Evolutionary conservation across 2,888 invertebrate genomes (phyloP).

Genomic region (Cerceris rybyensis): DNA sequence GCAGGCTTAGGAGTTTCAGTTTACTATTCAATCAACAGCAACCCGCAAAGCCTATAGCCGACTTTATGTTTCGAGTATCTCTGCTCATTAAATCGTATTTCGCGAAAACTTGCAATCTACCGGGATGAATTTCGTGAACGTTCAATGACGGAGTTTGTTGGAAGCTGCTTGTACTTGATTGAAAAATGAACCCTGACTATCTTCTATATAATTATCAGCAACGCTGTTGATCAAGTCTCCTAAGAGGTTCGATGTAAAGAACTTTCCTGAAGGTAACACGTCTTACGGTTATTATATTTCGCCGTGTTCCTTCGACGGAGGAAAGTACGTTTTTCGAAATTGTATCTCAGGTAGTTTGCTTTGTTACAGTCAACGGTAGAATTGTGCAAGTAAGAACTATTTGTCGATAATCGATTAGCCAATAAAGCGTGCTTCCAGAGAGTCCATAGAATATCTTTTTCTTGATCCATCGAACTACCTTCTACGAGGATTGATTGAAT

Average conservation of each 20-base stretch:
- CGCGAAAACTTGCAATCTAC: constrained; percentile 32
- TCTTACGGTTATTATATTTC: constrained; percentile 14
- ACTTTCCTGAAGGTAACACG: constrained; percentile 10
- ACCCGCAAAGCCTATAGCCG: constrained; percentile 42
- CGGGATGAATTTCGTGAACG: constrained; percentile 23
- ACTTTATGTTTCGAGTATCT: constrained; percentile 30
- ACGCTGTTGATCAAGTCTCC: background rate
- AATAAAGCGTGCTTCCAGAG: constrained; percentile 32
- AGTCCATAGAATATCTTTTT: background rate
- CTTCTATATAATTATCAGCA: background rate
- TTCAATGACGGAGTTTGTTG: too few species aligned
- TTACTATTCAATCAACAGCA: constrained; percentile 60
- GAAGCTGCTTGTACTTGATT: too few species aligned
- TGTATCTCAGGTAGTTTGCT: background rate
- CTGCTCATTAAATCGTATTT: constrained; percentile 45
- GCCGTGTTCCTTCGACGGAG: constrained; percentile 4
- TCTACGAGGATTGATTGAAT: constrained; percentile 7
- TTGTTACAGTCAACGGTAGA: background rate
- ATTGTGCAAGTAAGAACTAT: background rate
- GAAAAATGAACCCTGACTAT: background rate
- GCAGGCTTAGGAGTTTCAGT: constrained; percentile 59
- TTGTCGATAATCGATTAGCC: constrained; percentile 26
- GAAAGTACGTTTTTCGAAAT: constrained; percentile 16
- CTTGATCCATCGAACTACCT: background rate
- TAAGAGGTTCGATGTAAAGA: background rate